These are phyloP conservation scores for Colletes collaris DNA, from an alignment of 2,888 invertebrate species.

Conservation along the genomic window DNA sequence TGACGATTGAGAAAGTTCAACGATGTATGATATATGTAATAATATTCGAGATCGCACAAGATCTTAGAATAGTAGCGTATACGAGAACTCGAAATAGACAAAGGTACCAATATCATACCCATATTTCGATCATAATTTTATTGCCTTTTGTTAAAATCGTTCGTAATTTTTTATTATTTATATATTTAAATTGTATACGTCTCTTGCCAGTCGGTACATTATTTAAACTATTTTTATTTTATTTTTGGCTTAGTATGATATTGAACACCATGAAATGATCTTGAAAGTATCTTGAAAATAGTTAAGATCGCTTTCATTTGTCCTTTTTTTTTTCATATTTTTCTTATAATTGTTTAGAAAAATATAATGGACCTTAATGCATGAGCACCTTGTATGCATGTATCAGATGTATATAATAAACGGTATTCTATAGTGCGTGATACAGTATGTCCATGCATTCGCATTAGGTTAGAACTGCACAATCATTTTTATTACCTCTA, in stretches of 20 bases:
- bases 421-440: conserved; percentile 2
- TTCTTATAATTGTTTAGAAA: neutral
- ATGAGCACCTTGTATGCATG: conserved; percentile 5
- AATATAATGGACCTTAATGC: neutral
- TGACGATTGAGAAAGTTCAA: no score
- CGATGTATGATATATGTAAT: no score
- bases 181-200: neutral
- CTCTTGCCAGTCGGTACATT: neutral
- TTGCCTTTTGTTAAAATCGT: neutral
- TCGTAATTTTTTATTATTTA: neutral
- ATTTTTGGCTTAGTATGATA: no score
- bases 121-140: neutral
- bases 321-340: no score
- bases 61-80: no score
- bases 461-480: conserved; percentile 16
- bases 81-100: no score
- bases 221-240: no score
- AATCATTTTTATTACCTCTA: neutral
- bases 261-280: no score
- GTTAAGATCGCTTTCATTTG: no score
- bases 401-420: conserved; percentile 17
- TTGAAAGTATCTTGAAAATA: no score
- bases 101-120: neutral
- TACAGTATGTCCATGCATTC: neutral
- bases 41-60: no score